Base-by-base conservation (phyloP, 1,140 invertebrate genomes). In the Augochlora pura region DNA sequence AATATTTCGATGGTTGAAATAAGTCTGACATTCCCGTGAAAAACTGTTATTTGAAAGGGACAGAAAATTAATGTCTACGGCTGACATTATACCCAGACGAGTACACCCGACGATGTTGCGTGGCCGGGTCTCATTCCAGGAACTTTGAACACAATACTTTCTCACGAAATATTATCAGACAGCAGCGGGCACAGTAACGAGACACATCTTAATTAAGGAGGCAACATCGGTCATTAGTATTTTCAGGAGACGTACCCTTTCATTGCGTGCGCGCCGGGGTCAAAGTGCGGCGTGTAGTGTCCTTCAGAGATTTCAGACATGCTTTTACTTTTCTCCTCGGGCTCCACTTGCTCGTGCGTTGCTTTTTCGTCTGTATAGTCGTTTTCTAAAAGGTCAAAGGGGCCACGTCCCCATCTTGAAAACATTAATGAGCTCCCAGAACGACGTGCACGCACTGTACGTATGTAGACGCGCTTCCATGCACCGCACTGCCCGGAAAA, bases 401-500 rank as follows among this genome's bases (percentile, higher is more conserved):
- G 59, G 67, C 75, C 60, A 79, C 74, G n/a, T 77, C 52, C 77
- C 63, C 52, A 86, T 86, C 84, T 86, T 86, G 81, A 86, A 86
- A 83, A 83, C 84, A 86, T 86, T 86, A 86, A 86, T 86, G 85
- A 86, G 84, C 84, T 86, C 63, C 80, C 80, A 38, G 54, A 73
- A 76, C 83, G 78, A 76, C 59, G 68, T 81, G 65, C 74, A 78
- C 74, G 78, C 73, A 85, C 75, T 72, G 57, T 72, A 81, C 64
- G 71, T 75, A 70, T 64, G 57, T 63, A 46, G 59, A 23, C 23
- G 59, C 42, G 25, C 52, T 66, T 39, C 70, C 68, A 73, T 64
- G 46, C 39, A 21, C 49, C n/a, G 16, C 25, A 54, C 16, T n/a
- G 63, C 10, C 27, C 27, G 27, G 68, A 27, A 73, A 27, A 74